Evolutionary conservation across 2,888 invertebrate species (phyloP), one percentile per base, ranked within the genome.

Genomic region (Mesorhabditis belari): DNA sequence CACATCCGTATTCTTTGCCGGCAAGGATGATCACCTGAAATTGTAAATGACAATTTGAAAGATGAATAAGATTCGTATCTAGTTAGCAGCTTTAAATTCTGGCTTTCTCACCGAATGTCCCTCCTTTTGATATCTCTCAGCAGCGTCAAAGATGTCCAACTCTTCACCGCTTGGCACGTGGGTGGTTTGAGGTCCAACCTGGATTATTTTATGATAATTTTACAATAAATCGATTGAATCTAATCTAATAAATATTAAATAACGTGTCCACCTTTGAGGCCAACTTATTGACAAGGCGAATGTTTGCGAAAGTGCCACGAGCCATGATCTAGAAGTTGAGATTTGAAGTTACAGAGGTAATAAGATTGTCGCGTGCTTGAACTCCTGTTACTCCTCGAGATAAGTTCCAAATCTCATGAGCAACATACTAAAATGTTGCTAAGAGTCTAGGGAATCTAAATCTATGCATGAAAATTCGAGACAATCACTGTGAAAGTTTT

Each of bases 301-400:
- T 95, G 84, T 98, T 98, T 49, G 96, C 96, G 84, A 98, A 98
- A 0, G 96, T 96, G 25, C 96, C 96, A 54, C 96, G 87, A 0
- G 89, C 88, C 96, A 98, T 98, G 5, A 98, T 88, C 62, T 64
- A 57, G 54, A 61, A n/a, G 21, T n/a, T 9, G 21, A 23, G n/a
- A 12, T 17, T 9, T 17, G 17, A 12, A 35, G 17, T 17, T 35
- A 35, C 35, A 35, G 35, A 12, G 35, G n/a, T n/a, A n/a, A n/a
- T n/a, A n/a, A n/a, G n/a, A n/a, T n/a, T n/a, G n/a, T n/a, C n/a
- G n/a, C n/a, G n/a, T n/a, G n/a, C 21, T 17, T 5, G 55, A 4
- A 55, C 9, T 55, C 19, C 17, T 4, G 24, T 23, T n/a, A n/a
- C n/a, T n/a, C n/a, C n/a, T n/a, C n/a, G n/a, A n/a, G n/a, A n/a